Percentiles rank a stretch among this genome's conserved stretches.
phyloP scores from a whole-genome alignment of 2,888 invertebrate genomes.

The Noctua comes region DNA sequence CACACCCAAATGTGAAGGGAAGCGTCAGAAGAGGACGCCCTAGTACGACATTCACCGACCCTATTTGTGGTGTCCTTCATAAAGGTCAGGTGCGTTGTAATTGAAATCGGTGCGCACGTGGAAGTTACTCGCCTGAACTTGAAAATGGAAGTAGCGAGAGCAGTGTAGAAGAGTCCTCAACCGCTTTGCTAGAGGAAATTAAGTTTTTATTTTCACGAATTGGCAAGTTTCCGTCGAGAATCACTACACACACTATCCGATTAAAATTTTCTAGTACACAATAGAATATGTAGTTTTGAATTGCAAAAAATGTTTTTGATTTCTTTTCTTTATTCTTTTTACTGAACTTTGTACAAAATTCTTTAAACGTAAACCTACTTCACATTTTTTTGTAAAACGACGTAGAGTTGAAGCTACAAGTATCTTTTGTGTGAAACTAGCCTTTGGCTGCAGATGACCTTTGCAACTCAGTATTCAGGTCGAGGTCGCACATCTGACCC shows the following conservation, averaged over 20 bases:
- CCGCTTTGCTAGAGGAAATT: background rate
- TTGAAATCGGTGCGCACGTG: constrained; percentile 18
- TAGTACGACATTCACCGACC: constrained; percentile 16
- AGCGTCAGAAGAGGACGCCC: constrained; percentile 11
- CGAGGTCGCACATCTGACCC: constrained; percentile 78
- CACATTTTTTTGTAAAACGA: constrained; percentile 30
- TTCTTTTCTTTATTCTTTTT: background rate
- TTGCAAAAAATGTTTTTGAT: background rate
- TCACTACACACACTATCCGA: background rate
- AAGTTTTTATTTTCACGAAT: background rate
- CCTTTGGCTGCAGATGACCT: constrained; percentile 74
- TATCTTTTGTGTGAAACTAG: constrained; percentile 60
- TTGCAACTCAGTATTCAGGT: constrained; percentile 76
- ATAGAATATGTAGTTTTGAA: background rate
- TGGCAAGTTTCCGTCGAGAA: background rate
- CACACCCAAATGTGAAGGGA: constrained; percentile 13
- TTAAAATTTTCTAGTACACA: background rate
- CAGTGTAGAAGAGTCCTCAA: background rate
- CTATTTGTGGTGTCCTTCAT: constrained; percentile 36
- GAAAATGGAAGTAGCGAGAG: constrained; percentile 3
- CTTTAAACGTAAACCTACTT: background rate
- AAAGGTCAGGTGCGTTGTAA: constrained; percentile 37
- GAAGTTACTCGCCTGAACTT: constrained; percentile 1
- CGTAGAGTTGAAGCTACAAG: constrained; percentile 44
- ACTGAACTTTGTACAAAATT: background rate